Percentiles rank a stretch among this genome's conserved stretches.
Conservation (phyloP, 2,888 invertebrate genomes). For the Toxonevra muliebris region DNA sequence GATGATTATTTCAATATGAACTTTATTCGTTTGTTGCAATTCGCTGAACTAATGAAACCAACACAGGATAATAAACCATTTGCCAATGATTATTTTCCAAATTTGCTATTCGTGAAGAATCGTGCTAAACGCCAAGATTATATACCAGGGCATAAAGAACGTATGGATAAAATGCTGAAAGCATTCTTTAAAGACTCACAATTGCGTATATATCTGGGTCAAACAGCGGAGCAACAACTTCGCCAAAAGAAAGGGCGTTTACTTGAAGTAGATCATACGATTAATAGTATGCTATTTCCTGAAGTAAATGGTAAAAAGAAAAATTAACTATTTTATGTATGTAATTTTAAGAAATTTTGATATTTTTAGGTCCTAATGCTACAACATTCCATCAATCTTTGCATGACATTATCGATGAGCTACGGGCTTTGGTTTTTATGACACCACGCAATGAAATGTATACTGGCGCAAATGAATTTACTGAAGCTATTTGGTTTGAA, state of each 20-base stretch:
- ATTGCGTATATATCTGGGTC: slow-evolving; percentile 49
- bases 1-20: slow-evolving; percentile 91
- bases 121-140: slow-evolving; percentile 80
- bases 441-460: slow-evolving; percentile 54
- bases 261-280: slow-evolving; percentile 41
- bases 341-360: background rate
- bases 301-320: slow-evolving; percentile 42
- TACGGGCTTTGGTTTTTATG: slow-evolving; percentile 55
- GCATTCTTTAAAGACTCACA: slow-evolving; percentile 53
- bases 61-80: slow-evolving; percentile 64
- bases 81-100: slow-evolving; percentile 77
- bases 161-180: slow-evolving; percentile 50
- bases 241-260: slow-evolving; percentile 43
- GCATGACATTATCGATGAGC: slow-evolving; percentile 44
- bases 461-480: slow-evolving; percentile 47
- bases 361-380: slow-evolving; percentile 29
- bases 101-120: slow-evolving; percentile 85
- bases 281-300: slow-evolving; percentile 51
- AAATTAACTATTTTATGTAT: background rate
- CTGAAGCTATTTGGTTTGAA: slow-evolving; percentile 56
- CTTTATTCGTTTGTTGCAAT: slow-evolving; percentile 71
- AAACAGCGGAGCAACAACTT: slow-evolving; percentile 43
- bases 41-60: slow-evolving; percentile 65
- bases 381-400: slow-evolving; percentile 45
- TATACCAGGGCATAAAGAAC: slow-evolving; percentile 65